phyloP scores from a whole-genome alignment of 1,140 invertebrate genomes.

The Calycopis cecrops region DNA sequence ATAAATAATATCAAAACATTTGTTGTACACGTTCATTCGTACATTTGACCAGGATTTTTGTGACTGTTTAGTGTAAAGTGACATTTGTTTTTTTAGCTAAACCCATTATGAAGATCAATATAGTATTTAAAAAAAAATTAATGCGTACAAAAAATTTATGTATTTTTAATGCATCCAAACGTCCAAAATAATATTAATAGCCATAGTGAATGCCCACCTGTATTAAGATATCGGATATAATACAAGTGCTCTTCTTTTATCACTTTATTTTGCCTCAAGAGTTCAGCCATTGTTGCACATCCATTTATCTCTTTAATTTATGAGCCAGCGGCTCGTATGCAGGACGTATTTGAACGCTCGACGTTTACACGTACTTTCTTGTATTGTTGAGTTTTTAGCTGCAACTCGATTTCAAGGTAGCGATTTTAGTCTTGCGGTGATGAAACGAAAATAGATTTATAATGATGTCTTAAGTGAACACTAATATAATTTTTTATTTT shows the following conservation, averaged over 20 bases:
- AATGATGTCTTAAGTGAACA: no score
- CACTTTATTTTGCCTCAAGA: constrained; percentile 42
- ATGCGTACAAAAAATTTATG: constrained; percentile 19
- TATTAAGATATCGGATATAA: constrained; percentile 36
- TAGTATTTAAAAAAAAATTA: constrained; percentile 18
- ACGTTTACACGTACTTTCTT: not conserved
- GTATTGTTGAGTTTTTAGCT: no score
- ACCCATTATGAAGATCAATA: not conserved
- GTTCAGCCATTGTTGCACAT: constrained; percentile 60
- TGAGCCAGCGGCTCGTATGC: constrained; percentile 58
- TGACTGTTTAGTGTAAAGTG: no score
- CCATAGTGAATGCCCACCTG: constrained; percentile 32
- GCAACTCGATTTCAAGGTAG: no score
- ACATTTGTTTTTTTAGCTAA: no score
- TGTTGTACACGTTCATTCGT: no score
- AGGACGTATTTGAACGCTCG: constrained; percentile 53
- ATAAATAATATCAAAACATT: no score
- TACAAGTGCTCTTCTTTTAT: constrained; percentile 31
- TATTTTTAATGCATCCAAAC: constrained; percentile 37
- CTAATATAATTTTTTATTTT: no score
- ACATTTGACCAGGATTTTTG: no score
- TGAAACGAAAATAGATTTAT: no score
- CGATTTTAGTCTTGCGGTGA: no score
- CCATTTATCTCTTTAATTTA: constrained; percentile 72
- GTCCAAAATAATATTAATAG: no score